Evolutionary conservation across 2,797 vertebrate species (phyloP).

Genomic region (Crax fasciolata): DNA sequence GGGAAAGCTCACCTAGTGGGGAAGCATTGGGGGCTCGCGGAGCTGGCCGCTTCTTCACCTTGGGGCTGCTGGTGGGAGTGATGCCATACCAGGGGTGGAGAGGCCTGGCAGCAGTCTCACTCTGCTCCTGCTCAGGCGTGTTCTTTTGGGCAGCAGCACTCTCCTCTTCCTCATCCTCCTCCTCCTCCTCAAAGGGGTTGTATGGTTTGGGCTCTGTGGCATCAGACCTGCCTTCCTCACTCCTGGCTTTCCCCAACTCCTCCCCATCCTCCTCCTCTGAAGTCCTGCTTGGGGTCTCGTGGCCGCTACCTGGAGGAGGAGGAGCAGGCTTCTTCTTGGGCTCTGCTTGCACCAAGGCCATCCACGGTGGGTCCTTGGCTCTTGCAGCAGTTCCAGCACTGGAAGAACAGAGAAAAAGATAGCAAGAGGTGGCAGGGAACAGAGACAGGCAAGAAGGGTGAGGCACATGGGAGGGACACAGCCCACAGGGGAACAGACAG

Average conservation of each 20-base stretch:
- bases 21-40: slow-evolving; percentile 88
- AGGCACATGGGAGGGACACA: background rate
- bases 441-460: fast-evolving
- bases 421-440: background rate
- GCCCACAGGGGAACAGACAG: background rate
- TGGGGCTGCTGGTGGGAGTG: slow-evolving; percentile 87
- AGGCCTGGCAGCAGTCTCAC: slow-evolving; percentile 76
- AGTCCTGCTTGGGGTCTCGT: slow-evolving; percentile 30
- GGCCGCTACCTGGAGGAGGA: slow-evolving; percentile 62
- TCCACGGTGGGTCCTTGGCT: slow-evolving; percentile 95
- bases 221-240: background rate
- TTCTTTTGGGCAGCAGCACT: slow-evolving; percentile 11
- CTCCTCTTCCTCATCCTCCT: slow-evolving; percentile 79
- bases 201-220: slow-evolving; percentile 81
- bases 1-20: slow-evolving; percentile 84
- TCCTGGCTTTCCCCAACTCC: slow-evolving; percentile 21
- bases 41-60: slow-evolving; percentile 90
- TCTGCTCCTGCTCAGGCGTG: slow-evolving; percentile 66
- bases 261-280: slow-evolving; percentile 49
- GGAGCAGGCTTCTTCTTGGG: slow-evolving; percentile 91
- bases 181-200: slow-evolving; percentile 95
- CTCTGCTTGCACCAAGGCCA: slow-evolving; percentile 93
- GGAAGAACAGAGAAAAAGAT: background rate
- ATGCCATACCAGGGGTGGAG: slow-evolving; percentile 97
- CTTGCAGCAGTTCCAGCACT: slow-evolving; percentile 53